phyloP scores from a whole-genome alignment of 2,888 invertebrate genomes.

The Spodoptera exigua region DNA sequence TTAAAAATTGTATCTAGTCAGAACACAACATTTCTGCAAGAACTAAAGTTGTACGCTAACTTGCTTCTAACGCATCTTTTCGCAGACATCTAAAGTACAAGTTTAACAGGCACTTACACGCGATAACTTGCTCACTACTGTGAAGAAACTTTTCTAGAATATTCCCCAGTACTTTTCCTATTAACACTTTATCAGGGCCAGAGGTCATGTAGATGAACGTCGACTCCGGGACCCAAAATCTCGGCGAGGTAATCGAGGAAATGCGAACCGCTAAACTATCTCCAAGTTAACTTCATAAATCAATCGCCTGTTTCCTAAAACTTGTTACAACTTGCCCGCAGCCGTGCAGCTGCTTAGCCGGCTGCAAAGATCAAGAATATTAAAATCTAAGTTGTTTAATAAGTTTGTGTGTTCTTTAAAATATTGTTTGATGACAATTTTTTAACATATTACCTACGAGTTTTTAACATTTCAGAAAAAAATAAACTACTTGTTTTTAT shows the following conservation, averaged over 20 bases:
- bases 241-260: conserved; percentile 47
- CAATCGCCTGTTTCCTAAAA: conserved; percentile 55
- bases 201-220: conserved; percentile 39
- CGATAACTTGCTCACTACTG: conserved; percentile 10
- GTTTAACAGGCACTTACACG: conserved; percentile 26
- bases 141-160: conserved; percentile 22
- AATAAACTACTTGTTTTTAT: too few relatives aligned
- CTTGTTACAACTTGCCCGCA: conserved; percentile 45
- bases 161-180: conserved; percentile 32
- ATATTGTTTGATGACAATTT: too few relatives aligned
- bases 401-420: not conserved
- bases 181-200: conserved; percentile 34
- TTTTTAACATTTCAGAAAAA: too few relatives aligned
- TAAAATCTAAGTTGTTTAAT: conserved; percentile 7
- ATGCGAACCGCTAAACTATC: conserved; percentile 49
- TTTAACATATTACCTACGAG: too few relatives aligned
- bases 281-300: conserved; percentile 52
- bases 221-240: conserved; percentile 27
- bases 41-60: not conserved
- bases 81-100: conserved; percentile 21
- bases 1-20: too few relatives aligned
- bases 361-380: conserved; percentile 30
- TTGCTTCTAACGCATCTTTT: not conserved
- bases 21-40: too few relatives aligned
- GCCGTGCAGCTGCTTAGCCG: conserved; percentile 22